phyloP scores from a whole-genome alignment of 2,113 vertebrate genomes.

The Ornithorhynchus anatinus region DNA sequence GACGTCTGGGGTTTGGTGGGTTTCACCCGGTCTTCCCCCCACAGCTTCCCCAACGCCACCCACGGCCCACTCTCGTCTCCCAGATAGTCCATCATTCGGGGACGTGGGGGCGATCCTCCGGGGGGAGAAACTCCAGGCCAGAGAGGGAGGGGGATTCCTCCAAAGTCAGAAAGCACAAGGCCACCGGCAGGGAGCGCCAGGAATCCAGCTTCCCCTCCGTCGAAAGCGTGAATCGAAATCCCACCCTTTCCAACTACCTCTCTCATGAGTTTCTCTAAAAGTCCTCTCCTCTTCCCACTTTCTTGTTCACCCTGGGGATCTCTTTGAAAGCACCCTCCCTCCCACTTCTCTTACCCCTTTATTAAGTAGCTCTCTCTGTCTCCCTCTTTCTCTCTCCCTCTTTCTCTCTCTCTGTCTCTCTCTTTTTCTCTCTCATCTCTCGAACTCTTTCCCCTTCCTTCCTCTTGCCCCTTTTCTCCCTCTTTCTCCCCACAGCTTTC shows the following conservation, averaged over 20 bases:
- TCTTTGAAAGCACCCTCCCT: background rate
- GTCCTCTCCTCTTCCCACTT: background rate
- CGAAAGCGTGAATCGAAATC: background rate
- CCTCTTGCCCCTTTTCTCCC: background rate
- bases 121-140: fast-evolving
- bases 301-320: background rate
- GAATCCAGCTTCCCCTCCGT: background rate
- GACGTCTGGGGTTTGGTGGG: background rate
- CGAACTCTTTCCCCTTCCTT: background rate
- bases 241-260: too few species aligned
- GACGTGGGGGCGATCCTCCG: too few species aligned
- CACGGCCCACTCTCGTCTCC: too few species aligned
- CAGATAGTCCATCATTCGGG: too few species aligned
- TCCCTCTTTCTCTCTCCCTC: background rate
- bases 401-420: background rate
- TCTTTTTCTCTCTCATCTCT: background rate
- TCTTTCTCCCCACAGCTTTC: background rate
- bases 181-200: constrained; percentile 47
- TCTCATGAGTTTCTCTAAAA: too few species aligned
- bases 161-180: background rate
- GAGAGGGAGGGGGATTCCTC: fast-evolving
- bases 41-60: fast-evolving
- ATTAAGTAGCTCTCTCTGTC: background rate
- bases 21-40: background rate
- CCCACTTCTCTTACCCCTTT: background rate